Evolutionary conservation across 2,888 invertebrate genomes (phyloP).

Genomic region (Thelaira solivaga): DNA sequence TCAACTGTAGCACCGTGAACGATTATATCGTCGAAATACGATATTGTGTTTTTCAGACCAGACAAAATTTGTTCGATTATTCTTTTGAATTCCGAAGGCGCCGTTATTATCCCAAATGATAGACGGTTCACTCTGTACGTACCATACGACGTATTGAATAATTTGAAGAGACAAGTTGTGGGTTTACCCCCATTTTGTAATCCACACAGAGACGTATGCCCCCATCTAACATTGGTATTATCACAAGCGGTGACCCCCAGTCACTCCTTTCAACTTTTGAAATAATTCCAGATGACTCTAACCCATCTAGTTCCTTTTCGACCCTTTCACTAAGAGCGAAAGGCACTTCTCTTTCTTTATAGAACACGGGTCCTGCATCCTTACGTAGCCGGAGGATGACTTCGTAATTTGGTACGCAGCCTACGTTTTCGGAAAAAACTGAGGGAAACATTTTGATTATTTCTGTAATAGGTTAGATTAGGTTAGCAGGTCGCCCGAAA

Average conservation of each 20-base stretch:
- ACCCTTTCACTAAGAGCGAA: background rate
- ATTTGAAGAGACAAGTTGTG: background rate
- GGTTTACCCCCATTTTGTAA: background rate
- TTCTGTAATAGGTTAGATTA: too few relatives aligned
- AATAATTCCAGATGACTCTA: background rate
- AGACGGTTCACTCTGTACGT: background rate
- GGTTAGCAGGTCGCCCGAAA: too few relatives aligned
- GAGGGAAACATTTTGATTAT: too few relatives aligned
- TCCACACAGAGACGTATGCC: background rate
- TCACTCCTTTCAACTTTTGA: background rate
- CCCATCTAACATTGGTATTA: background rate
- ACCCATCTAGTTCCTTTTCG: background rate
- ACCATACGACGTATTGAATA: background rate
- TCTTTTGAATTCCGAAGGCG: background rate
- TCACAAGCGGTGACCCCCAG: conserved; percentile 17
- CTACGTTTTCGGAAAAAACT: background rate
- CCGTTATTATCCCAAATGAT: background rate
- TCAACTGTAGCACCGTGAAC: too few relatives aligned
- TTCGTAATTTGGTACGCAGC: background rate
- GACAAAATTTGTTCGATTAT: background rate
- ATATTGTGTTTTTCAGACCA: background rate
- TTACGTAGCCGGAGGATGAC: background rate
- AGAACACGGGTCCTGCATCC: background rate
- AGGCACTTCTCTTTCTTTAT: background rate
- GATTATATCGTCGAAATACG: too few relatives aligned